Base-by-base conservation (phyloP, 2,888 invertebrate genomes). In the Arge pagana region DNA sequence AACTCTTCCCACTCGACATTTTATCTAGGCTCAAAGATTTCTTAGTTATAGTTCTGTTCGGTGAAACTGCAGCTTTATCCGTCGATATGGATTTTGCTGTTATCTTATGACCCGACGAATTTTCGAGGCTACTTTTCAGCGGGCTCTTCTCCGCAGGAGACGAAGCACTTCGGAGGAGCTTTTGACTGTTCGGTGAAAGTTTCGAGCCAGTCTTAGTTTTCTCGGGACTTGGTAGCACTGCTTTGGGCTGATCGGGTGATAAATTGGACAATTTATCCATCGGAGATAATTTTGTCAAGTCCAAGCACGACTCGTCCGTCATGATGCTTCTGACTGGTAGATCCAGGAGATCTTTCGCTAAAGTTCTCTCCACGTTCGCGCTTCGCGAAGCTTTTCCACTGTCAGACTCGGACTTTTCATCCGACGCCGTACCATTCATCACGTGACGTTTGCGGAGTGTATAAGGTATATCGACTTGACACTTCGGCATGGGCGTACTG, bases 401-500 rank as follows among this genome's bases (percentile, higher is more conserved):
- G 36, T 76, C 74, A 1, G 71, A 71, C 21, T 75, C 71, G 2
- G 71, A 70, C 55, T 71, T 76, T 24, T 75, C 76, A 8, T 76
- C 74, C 4, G 72, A 73, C 0, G 89, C 88, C 0, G 90, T 90
- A 1, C 91, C 91, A 68, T 92, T 92, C 87, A 91, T 89, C 1
- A 91, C 83, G 69, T 92, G 91, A 3, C 91, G 82, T 68, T 92
- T 92, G 70, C 92, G 91, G 42, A 92, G 78, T 4, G 89, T 89
- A 66, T 93, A 93, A 0, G 92, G 89, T 68, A 93, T 92, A 61
- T 92, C 92, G 3, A 71, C 62, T 28, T 67, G 71, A 1, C 67
- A 49, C 61, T 81, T 82, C 54, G 80, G 80, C 6, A 72, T 71
- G 53, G 78, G 74, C 4, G 77, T 77, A 24, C 79, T 78, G 21